Evolutionary conservation across 1,140 invertebrate genomes (phyloP).

Genomic region (Drosophila azteca): DNA sequence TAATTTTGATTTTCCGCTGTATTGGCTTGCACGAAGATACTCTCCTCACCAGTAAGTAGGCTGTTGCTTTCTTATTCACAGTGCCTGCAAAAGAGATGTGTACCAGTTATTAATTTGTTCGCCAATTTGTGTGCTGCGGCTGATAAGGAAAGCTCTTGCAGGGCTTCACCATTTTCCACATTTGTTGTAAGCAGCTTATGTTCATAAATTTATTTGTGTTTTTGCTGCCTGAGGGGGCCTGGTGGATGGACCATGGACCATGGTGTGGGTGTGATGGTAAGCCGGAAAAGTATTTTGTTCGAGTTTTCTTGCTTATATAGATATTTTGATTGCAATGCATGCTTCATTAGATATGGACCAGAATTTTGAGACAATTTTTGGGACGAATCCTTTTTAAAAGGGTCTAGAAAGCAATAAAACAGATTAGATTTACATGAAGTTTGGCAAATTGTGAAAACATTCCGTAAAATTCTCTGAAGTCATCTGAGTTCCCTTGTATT

Average conservation of each 20-base stretch:
- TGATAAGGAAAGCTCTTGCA: constrained; percentile 61
- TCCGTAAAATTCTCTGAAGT: not conserved
- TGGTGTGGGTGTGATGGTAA: not conserved
- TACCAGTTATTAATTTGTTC: constrained; percentile 57
- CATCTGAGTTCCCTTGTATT: not conserved
- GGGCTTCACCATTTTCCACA: constrained; percentile 69
- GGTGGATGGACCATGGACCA: not conserved
- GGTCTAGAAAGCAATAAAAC: not conserved
- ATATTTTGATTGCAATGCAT: constrained; percentile 45
- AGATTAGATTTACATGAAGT: not conserved
- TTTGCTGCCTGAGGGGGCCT: not conserved
- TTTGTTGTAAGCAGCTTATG: constrained; percentile 73
- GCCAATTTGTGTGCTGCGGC: constrained; percentile 61
- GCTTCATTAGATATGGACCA: constrained; percentile 33
- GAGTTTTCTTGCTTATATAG: constrained; percentile 36
- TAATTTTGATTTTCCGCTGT: constrained; percentile 28
- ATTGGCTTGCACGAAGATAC: constrained; percentile 20
- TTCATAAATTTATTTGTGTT: constrained; percentile 66
- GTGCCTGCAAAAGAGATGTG: constrained; percentile 62
- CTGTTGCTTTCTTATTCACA: constrained; percentile 61
- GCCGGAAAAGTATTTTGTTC: constrained; percentile 36
- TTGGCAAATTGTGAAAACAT: not conserved
- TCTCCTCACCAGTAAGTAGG: constrained; percentile 12
- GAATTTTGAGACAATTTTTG: constrained; percentile 24
- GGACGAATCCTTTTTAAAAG: not conserved